Evolutionary conservation across 1,140 invertebrate genomes (phyloP).

Genomic region (Drosophila pruinosa): DNA sequence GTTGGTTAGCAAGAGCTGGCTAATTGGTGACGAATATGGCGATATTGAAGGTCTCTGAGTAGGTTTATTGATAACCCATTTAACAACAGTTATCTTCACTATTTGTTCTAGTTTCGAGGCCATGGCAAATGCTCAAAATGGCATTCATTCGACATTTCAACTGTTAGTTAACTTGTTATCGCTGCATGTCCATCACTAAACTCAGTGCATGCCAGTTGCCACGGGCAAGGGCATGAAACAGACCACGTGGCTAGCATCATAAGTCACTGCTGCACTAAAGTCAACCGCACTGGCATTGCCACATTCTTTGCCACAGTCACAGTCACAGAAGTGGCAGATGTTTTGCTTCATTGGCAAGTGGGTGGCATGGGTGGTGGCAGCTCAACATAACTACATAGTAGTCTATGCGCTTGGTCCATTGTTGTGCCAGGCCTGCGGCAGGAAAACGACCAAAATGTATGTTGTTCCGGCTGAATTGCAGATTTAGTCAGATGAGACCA

Average conservation of each 20-base stretch:
- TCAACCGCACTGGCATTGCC: constrained; percentile 21
- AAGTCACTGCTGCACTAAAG: constrained; percentile 51
- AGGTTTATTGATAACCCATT: background rate
- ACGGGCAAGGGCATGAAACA: constrained; percentile 14
- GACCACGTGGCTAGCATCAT: constrained; percentile 61
- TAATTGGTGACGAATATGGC: too few species aligned
- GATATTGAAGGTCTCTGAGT: too few species aligned
- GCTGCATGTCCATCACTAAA: constrained; percentile 54
- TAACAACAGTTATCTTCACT: background rate
- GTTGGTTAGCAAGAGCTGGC: background rate
- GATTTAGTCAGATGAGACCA: constrained; percentile 41
- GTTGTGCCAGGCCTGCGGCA: constrained; percentile 48
- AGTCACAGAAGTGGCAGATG: constrained; percentile 61
- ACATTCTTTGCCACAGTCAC: constrained; percentile 68
- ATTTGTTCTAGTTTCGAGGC: background rate
- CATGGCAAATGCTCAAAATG: constrained; percentile 18
- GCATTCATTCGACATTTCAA: background rate
- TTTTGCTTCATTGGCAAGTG: constrained; percentile 65
- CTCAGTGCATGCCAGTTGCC: constrained; percentile 28
- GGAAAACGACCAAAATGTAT: constrained; percentile 74
- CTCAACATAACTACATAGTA: background rate
- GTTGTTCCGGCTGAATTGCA: constrained; percentile 74
- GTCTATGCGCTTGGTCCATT: constrained; percentile 33
- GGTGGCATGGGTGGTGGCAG: background rate
- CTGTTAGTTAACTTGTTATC: constrained; percentile 51